Evolutionary conservation across 2,797 vertebrate genomes (phyloP).

Genomic region (Pachyuromys duprasi): DNA sequence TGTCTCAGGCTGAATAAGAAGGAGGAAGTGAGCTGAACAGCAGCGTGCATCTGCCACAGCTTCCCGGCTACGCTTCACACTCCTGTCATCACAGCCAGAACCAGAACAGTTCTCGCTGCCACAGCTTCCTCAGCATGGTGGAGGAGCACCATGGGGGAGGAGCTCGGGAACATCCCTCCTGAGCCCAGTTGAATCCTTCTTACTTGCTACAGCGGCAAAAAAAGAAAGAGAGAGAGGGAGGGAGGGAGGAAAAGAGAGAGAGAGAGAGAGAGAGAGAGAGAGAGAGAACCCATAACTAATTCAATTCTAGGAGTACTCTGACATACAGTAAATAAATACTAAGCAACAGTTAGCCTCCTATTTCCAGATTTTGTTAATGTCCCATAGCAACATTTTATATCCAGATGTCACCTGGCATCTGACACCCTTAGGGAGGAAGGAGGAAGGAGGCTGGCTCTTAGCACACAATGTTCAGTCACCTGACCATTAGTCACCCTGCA

Average conservation of each 20-base stretch:
- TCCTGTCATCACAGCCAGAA: background rate
- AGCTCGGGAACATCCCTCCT: background rate
- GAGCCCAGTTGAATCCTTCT: background rate
- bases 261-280: too few relatives aligned
- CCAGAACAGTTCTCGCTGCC: background rate
- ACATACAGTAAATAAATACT: background rate
- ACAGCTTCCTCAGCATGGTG: background rate
- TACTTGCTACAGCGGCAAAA: background rate
- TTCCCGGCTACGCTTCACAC: background rate
- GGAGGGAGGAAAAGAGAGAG: too few relatives aligned
- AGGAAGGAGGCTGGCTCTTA: background rate
- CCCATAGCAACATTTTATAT: background rate
- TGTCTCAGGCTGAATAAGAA: background rate
- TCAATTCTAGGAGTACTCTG: too few relatives aligned
- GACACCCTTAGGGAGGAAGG: background rate
- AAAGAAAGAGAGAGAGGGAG: too few relatives aligned
- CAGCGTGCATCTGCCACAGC: too few relatives aligned
- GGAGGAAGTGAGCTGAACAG: background rate
- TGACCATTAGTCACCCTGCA: too few relatives aligned
- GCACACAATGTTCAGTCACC: background rate
- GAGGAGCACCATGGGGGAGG: too few relatives aligned
- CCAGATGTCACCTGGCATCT: background rate
- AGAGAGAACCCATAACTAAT: too few relatives aligned
- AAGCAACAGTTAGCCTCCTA: background rate
- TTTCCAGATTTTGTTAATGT: background rate